Evolutionary conservation across 2,888 invertebrate genomes (phyloP).

Genomic region (Cephus spinipes): DNA sequence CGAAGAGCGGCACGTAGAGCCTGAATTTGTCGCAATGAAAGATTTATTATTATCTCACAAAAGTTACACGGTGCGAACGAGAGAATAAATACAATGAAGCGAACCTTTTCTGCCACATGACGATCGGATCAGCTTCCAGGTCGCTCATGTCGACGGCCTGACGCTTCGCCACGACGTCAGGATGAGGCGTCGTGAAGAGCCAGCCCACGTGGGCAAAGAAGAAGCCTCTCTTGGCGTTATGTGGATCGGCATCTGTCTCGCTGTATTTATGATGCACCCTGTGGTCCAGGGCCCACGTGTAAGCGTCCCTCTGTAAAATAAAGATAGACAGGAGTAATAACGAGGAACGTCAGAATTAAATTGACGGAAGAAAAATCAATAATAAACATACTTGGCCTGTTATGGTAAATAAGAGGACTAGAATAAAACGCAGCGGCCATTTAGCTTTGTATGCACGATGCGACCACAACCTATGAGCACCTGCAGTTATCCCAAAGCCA

Average conservation of each 20-base stretch:
- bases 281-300: constrained; percentile 89
- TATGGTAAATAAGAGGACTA: constrained; percentile 80
- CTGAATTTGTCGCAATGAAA: constrained; percentile 61
- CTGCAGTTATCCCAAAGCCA: constrained; percentile 87
- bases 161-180: constrained; percentile 78
- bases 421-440: constrained; percentile 76
- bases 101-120: constrained; percentile 82
- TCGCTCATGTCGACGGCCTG: constrained; percentile 78
- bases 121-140: constrained; percentile 78
- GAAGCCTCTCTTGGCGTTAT: constrained; percentile 86
- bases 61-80: too few relatives aligned
- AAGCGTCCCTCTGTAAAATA: constrained; percentile 78
- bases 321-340: constrained; percentile 13
- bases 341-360: neutral
- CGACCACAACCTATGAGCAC: constrained; percentile 85
- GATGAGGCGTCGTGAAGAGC: constrained; percentile 88
- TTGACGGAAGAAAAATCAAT: neutral
- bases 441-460: constrained; percentile 82
- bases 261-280: constrained; percentile 90
- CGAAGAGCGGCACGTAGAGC: constrained; percentile 79
- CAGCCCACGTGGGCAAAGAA: constrained; percentile 95
- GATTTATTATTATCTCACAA: neutral
- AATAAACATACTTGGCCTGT: constrained; percentile 78
- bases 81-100: neutral
- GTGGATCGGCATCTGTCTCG: constrained; percentile 88